phyloP scores from a whole-genome alignment of 2,113 vertebrate species.

The Peromyscus maniculatus region DNA sequence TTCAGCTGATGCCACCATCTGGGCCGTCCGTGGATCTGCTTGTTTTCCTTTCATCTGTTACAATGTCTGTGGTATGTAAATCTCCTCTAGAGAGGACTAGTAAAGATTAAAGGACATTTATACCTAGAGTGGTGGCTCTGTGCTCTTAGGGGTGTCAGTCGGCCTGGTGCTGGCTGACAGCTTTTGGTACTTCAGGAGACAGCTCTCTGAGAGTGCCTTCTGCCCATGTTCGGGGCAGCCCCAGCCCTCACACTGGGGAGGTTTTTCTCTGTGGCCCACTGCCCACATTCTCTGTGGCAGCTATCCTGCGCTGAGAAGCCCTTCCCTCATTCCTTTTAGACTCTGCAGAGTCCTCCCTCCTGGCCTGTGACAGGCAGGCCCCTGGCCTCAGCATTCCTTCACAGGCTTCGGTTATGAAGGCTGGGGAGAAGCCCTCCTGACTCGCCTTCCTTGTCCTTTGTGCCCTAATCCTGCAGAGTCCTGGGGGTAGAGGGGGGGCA shows the following conservation, averaged over 20 bases:
- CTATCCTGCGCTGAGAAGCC: not conserved
- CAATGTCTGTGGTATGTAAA: not conserved
- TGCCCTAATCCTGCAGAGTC: not conserved
- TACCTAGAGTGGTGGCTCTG: accelerated
- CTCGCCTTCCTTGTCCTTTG: not conserved
- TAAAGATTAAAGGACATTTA: not conserved
- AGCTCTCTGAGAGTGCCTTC: not conserved
- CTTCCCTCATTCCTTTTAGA: not conserved
- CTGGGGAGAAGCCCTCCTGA: not conserved
- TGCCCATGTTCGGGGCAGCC: not conserved
- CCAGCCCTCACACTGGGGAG: not conserved
- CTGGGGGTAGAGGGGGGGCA: not conserved
- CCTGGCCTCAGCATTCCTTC: not conserved
- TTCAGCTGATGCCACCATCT: not conserved
- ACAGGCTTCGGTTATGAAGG: not conserved
- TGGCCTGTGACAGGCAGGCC: not conserved
- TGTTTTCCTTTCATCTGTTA: not conserved
- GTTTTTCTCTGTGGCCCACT: not conserved
- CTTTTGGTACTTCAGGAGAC: not conserved
- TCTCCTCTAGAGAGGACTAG: not conserved
- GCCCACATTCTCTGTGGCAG: not conserved
- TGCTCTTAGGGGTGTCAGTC: not conserved
- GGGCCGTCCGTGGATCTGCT: not conserved
- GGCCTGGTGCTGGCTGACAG: not conserved
- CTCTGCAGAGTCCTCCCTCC: not conserved